phyloP scores from a whole-genome alignment of 1,140 invertebrate genomes.

The Maconellicoccus hirsutus region DNA sequence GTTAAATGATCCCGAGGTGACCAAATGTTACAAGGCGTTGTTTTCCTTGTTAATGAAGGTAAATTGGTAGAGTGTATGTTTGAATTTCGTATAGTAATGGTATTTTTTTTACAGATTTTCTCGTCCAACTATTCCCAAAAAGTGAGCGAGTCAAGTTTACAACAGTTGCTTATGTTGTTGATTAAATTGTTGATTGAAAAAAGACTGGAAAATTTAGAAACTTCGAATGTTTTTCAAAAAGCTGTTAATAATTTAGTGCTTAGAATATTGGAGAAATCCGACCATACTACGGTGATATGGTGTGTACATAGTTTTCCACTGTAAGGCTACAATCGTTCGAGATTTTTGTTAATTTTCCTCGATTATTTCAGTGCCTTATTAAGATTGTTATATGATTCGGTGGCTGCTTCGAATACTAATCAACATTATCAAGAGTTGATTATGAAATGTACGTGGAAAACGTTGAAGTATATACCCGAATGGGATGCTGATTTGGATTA shows the following conservation, averaged over 20 bases:
- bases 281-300: conserved; percentile 31
- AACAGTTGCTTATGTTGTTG: conserved; percentile 27
- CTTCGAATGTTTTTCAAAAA: conserved; percentile 30
- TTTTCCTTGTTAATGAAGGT: conserved; percentile 30
- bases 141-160: conserved; percentile 27
- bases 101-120: conserved; percentile 27
- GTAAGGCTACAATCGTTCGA: background rate
- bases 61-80: conserved; percentile 3
- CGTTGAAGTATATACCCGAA: conserved; percentile 29
- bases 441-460: conserved; percentile 33
- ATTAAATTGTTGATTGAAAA: conserved; percentile 29
- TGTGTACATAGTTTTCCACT: conserved; percentile 22
- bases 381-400: conserved; percentile 29
- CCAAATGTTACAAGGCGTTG: conserved; percentile 28
- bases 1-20: conserved; percentile 29
- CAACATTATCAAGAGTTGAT: conserved; percentile 30
- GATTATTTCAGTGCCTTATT: conserved; percentile 29
- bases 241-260: conserved; percentile 31
- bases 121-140: conserved; percentile 27
- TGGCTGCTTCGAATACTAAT: conserved; percentile 23
- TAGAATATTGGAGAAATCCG: conserved; percentile 30
- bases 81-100: background rate
- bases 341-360: background rate
- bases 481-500: conserved; percentile 31
- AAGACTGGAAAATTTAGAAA: conserved; percentile 25